phyloP scores from a whole-genome alignment of 2,888 invertebrate species.

The Thecophora atra region DNA sequence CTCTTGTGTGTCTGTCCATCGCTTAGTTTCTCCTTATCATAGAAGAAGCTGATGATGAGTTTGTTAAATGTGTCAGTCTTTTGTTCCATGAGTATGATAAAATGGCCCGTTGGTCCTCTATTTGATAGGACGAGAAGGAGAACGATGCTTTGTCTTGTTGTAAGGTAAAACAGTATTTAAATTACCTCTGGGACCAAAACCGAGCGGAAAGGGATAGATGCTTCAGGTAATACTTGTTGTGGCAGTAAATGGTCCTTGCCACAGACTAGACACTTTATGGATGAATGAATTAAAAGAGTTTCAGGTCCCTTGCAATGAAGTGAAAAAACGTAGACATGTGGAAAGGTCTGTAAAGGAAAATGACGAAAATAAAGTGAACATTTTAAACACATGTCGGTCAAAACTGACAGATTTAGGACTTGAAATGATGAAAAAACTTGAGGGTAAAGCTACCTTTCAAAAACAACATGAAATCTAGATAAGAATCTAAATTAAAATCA shows the following conservation, averaged over 20 bases:
- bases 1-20: not conserved
- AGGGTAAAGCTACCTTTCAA: no score
- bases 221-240: not conserved
- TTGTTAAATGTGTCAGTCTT: conserved; percentile 28
- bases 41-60: conserved; percentile 17
- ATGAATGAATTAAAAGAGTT: conserved; percentile 22
- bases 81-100: not conserved
- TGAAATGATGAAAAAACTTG: no score
- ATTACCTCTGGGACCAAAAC: not conserved
- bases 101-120: conserved; percentile 2
- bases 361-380: no score
- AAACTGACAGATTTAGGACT: no score
- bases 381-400: no score
- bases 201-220: not conserved
- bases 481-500: no score
- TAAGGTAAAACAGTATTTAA: not conserved
- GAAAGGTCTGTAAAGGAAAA: no score
- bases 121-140: not conserved
- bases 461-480: no score
- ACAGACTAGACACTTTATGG: conserved; percentile 22
- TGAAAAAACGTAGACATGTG: conserved; percentile 3
- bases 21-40: conserved; percentile 5
- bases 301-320: conserved; percentile 5
- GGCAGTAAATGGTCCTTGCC: not conserved
- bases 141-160: not conserved